These are phyloP conservation scores for Rhinichthys osculus DNA, from an alignment of 2,797 vertebrate species.

Conservation along the genomic window DNA sequence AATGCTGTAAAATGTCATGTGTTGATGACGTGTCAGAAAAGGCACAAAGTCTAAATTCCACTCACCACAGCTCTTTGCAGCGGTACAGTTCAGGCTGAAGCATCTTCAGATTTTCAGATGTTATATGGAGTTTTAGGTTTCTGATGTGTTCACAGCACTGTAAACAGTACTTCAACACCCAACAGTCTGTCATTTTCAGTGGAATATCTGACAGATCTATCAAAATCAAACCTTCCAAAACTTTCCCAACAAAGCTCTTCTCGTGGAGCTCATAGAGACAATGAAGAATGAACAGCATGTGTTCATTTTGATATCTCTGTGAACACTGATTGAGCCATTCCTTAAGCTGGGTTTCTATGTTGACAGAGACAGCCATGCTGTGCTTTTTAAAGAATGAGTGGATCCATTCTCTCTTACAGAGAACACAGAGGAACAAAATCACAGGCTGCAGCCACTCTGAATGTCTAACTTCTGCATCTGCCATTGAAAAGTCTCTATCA, in stretches of 20 bases:
- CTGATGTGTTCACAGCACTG: slow-evolving; percentile 9
- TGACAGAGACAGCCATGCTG: not conserved
- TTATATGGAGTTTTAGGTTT: slow-evolving; percentile 1
- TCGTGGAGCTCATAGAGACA: slow-evolving; percentile 46
- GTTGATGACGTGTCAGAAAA: not conserved
- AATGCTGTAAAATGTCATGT: too few relatives aligned
- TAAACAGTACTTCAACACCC: slow-evolving; percentile 30
- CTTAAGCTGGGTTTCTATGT: not conserved
- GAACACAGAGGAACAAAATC: slow-evolving; percentile 45
- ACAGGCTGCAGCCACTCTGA: not conserved
- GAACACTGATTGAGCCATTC: slow-evolving; percentile 22
- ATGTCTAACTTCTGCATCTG: not conserved
- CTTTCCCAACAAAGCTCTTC: not conserved
- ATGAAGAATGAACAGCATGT: slow-evolving; percentile 29
- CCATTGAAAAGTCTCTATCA: not conserved
- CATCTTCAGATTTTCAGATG: slow-evolving; percentile 28
- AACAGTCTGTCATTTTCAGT: slow-evolving; percentile 16
- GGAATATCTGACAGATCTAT: not conserved
- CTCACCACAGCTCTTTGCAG: slow-evolving; percentile 37
- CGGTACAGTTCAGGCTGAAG: slow-evolving; percentile 15
- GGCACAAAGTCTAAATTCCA: not conserved
- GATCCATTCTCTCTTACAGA: slow-evolving; percentile 2
- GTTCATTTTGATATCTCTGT: slow-evolving; percentile 12
- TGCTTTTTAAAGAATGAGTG: not conserved
- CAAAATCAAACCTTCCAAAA: slow-evolving; percentile 11